phyloP scores from a whole-genome alignment of 2,797 vertebrate genomes.

The Rhinichthys osculus region DNA sequence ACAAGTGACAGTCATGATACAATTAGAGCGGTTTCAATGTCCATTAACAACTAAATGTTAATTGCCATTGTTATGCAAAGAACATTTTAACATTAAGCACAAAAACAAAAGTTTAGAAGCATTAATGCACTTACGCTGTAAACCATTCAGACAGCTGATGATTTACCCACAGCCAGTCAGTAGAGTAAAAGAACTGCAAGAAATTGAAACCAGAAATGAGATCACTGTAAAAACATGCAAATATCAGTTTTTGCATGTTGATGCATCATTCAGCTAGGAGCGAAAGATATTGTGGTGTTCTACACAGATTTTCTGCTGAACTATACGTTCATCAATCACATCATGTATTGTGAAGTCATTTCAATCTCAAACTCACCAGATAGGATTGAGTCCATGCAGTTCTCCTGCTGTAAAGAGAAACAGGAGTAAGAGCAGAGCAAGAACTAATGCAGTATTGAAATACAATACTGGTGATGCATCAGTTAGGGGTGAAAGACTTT shows the following conservation, averaged over 20 bases:
- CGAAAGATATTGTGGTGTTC: slow-evolving; percentile 73
- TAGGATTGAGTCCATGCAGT: neutral
- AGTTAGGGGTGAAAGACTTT: slow-evolving; percentile 65
- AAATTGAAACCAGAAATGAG: neutral
- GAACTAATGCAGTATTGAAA: neutral
- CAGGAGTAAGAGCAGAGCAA: neutral
- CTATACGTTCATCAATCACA: too few species aligned
- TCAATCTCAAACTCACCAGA: too few species aligned
- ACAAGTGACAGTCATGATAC: neutral
- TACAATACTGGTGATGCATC: too few species aligned
- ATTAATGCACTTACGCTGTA: neutral
- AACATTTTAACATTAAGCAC: too few species aligned
- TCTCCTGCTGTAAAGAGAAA: neutral
- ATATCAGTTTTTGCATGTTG: neutral
- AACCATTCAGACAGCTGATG: neutral
- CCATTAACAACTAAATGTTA: too few species aligned
- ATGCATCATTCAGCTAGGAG: slow-evolving; percentile 78
- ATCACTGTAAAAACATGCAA: rapidly evolving
- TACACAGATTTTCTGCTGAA: slow-evolving; percentile 48
- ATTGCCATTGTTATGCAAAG: too few species aligned
- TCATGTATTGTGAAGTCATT: neutral
- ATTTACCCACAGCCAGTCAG: too few species aligned
- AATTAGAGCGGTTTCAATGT: too few species aligned
- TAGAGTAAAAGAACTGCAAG: neutral
- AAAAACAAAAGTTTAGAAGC: too few species aligned